Evolutionary conservation across 2,113 vertebrate genomes (phyloP).

Genomic region (Notiomystis cincta): DNA sequence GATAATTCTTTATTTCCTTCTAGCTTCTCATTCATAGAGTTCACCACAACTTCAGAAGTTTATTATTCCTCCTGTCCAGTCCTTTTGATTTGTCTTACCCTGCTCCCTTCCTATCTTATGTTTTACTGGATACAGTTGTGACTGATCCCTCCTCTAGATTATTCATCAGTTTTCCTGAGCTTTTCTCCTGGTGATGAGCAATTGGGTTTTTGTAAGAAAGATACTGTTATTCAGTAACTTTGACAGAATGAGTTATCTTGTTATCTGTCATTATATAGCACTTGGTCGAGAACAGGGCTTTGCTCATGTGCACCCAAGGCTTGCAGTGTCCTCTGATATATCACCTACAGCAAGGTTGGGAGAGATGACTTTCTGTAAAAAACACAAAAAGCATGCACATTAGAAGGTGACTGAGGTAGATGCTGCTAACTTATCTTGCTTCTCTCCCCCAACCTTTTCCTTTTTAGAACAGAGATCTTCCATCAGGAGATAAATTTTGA

Average conservation of each 20-base stretch:
- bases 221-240: background rate
- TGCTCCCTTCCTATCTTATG: background rate
- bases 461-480: background rate
- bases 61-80: background rate
- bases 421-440: background rate
- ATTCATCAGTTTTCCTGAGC: background rate
- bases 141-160: background rate
- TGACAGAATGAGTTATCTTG: background rate
- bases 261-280: background rate
- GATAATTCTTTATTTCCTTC: background rate
- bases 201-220: background rate
- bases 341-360: background rate
- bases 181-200: background rate
- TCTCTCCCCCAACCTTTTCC: background rate
- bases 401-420: background rate
- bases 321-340: background rate
- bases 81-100: background rate
- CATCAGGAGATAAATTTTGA: background rate
- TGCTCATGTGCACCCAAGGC: background rate
- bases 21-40: background rate
- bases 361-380: background rate
- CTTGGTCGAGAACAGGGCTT: accelerated
- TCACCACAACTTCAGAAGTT: background rate
- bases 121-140: background rate
- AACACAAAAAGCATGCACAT: background rate